Conservation (phyloP, 1,140 invertebrate species). For the Phthorimaea operculella region DNA sequence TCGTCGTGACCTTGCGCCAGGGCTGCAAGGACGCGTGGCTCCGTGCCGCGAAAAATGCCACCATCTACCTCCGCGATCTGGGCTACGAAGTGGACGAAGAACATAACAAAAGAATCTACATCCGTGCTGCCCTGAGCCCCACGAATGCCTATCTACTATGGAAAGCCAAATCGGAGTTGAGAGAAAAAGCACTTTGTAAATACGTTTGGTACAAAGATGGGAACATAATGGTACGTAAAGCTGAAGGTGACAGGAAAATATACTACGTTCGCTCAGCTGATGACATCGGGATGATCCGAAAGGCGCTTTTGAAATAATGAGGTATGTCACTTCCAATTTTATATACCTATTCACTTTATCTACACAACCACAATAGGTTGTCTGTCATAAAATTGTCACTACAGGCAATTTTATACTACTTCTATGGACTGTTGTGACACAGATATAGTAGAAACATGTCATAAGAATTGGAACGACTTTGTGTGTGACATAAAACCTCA, state of each 20-base stretch:
- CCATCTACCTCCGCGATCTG: not conserved
- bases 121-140: too few relatives aligned
- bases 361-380: too few relatives aligned
- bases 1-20: not conserved
- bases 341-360: not conserved
- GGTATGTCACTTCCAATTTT: not conserved
- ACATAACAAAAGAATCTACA: not conserved
- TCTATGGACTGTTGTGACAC: not conserved
- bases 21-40: not conserved
- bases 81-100: not conserved
- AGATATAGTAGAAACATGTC: not conserved
- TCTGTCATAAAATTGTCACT: not conserved
- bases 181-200: not conserved
- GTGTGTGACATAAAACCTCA: not conserved
- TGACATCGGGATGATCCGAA: not conserved
- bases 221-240: constrained; percentile 2
- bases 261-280: not conserved
- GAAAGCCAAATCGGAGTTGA: too few relatives aligned
- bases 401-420: not conserved
- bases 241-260: constrained; percentile 4
- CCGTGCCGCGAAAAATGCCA: not conserved
- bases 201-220: constrained; percentile 19
- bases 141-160: too few relatives aligned
- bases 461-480: not conserved
- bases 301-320: not conserved